Conservation (phyloP, 2,888 invertebrate species). For the Epinotia nisella region DNA sequence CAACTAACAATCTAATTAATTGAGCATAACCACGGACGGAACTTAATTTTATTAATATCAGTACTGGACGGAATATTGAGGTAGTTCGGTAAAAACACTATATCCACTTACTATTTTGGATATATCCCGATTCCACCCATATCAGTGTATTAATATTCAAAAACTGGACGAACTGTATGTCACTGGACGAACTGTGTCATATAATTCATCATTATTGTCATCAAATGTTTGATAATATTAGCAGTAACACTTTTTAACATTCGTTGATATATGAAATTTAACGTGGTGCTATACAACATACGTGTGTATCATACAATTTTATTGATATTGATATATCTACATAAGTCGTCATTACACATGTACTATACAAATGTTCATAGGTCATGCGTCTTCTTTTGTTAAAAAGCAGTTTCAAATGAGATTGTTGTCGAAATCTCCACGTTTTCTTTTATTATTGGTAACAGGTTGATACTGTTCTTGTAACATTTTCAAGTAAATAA, state of each 20-base stretch:
- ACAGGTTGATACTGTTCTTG: too few relatives aligned
- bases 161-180: background rate
- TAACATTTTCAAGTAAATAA: too few relatives aligned
- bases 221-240: too few relatives aligned
- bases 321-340: background rate
- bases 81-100: conserved; percentile 62
- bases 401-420: too few relatives aligned
- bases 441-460: too few relatives aligned
- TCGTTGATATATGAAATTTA: background rate
- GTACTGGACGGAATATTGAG: conserved; percentile 61
- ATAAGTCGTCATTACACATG: background rate
- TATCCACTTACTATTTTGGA: conserved; percentile 37
- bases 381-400: too few relatives aligned
- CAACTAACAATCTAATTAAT: conserved; percentile 36
- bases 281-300: background rate
- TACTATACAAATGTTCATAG: too few relatives aligned
- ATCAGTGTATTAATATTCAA: background rate
- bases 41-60: conserved; percentile 50
- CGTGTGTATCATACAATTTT: background rate
- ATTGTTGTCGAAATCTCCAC: too few relatives aligned
- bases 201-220: too few relatives aligned
- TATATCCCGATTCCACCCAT: conserved; percentile 28
- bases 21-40: conserved; percentile 66
- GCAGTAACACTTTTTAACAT: background rate
- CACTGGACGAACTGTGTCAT: too few relatives aligned